Evolutionary conservation across 2,888 invertebrate species (phyloP).

Genomic region (Bellardia bayeri): DNA sequence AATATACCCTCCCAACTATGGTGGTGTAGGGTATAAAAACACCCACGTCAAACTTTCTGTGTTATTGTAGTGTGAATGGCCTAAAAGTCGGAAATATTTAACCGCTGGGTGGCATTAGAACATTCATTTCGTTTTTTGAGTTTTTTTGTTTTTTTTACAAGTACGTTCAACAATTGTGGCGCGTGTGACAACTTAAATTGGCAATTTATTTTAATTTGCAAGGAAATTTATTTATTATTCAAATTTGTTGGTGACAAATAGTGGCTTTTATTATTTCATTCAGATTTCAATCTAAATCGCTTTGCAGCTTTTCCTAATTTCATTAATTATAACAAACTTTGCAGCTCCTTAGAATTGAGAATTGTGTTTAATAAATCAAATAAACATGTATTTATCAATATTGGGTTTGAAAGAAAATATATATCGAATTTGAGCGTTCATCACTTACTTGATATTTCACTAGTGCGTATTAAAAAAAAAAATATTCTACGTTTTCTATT

Average conservation of each 20-base stretch:
- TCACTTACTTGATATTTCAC: too few species aligned
- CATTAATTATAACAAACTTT: neutral
- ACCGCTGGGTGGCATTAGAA: neutral
- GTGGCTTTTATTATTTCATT: neutral
- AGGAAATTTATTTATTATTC: conserved; percentile 16
- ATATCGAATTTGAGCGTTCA: neutral
- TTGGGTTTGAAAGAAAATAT: neutral
- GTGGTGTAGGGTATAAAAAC: too few species aligned
- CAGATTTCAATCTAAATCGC: neutral
- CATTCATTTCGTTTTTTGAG: neutral
- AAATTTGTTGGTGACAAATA: neutral
- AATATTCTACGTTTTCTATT: too few species aligned
- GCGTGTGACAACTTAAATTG: conserved; percentile 31
- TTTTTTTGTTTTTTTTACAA: neutral
- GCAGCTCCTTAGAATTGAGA: neutral
- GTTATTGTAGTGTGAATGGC: neutral
- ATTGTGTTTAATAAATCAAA: neutral
- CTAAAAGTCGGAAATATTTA: neutral
- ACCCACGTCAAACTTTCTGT: neutral
- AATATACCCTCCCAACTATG: too few species aligned
- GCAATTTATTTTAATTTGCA: conserved; percentile 26
- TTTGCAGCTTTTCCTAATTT: conserved; percentile 6
- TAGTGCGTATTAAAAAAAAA: too few species aligned
- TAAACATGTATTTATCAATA: neutral
- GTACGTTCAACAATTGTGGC: conserved; percentile 26